A percentile compares a stretch with the other conserved stretches of the same genome.
phyloP scores from a whole-genome alignment of 2,888 invertebrate species.

The Cremastinae sp. region DNA sequence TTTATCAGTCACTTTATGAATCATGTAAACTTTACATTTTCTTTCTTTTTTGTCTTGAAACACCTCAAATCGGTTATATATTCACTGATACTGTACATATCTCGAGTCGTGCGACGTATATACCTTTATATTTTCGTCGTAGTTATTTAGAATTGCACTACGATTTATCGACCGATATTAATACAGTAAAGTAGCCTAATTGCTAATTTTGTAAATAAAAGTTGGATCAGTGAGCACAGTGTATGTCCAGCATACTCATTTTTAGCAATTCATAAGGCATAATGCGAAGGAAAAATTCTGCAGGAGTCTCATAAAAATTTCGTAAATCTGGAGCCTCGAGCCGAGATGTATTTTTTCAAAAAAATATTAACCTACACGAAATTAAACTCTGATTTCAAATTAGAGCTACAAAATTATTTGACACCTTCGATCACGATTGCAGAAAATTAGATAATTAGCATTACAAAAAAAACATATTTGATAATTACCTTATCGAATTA shows the following conservation, averaged over 20 bases:
- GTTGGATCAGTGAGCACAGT: conserved; percentile 45
- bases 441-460: conserved; percentile 31
- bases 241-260: conserved; percentile 40
- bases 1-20: too few relatives aligned
- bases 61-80: conserved; percentile 21
- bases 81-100: conserved; percentile 57
- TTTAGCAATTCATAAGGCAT: conserved; percentile 46
- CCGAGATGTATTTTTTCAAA: conserved; percentile 55
- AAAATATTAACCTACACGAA: conserved; percentile 32
- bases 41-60: too few relatives aligned
- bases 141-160: conserved; percentile 50
- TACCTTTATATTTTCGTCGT: conserved; percentile 30
- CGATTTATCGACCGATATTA: conserved; percentile 44
- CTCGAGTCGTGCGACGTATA: conserved; percentile 45
- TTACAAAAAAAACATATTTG: conserved; percentile 42
- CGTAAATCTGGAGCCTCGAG: conserved; percentile 30
- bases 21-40: too few relatives aligned
- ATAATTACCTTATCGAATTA: conserved; percentile 53
- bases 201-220: conserved; percentile 62
- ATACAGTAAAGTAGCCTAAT: conserved; percentile 37
- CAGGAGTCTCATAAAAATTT: conserved; percentile 41
- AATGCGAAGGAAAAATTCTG: conserved; percentile 20
- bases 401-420: conserved; percentile 23
- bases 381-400: conserved; percentile 2
- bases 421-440: conserved; percentile 36